These are phyloP conservation scores for Presbytis comata DNA, from an alignment of 2,797 vertebrate species.

Conservation along the genomic window DNA sequence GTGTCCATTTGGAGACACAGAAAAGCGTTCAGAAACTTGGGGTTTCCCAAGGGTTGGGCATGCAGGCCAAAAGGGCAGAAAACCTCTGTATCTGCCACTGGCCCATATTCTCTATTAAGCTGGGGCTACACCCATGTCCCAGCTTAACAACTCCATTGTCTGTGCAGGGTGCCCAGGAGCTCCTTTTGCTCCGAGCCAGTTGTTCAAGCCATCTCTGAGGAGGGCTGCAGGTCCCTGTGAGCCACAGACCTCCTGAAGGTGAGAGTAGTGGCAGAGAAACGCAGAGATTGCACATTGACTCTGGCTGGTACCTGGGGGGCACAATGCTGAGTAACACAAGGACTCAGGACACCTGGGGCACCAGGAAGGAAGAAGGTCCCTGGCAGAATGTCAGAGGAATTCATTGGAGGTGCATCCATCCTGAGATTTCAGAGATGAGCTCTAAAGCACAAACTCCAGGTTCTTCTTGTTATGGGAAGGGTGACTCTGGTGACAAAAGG, in stretches of 20 bases:
- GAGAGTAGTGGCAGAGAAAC: neutral
- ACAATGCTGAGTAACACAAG: neutral
- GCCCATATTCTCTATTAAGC: neutral
- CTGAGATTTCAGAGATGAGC: neutral
- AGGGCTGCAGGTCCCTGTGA: neutral
- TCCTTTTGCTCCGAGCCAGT: neutral
- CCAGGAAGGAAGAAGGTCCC: neutral
- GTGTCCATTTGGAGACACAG: neutral
- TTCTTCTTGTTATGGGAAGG: neutral
- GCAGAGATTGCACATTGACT: neutral
- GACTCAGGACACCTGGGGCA: neutral
- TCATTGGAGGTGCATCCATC: neutral
- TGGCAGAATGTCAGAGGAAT: neutral
- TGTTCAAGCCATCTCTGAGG: neutral
- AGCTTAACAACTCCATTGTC: neutral
- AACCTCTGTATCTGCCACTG: neutral
- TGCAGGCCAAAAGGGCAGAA: neutral
- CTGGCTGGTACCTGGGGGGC: neutral
- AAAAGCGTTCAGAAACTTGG: neutral
- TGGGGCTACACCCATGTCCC: neutral
- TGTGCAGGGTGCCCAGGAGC: neutral
- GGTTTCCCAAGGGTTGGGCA: neutral
- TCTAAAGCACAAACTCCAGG: neutral
- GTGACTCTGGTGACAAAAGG: neutral
- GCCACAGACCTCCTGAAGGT: neutral